A percentile compares a stretch with the other conserved stretches of the same genome.
Conservation (phyloP, 2,113 vertebrate genomes). For the Microcebus murinus region DNA sequence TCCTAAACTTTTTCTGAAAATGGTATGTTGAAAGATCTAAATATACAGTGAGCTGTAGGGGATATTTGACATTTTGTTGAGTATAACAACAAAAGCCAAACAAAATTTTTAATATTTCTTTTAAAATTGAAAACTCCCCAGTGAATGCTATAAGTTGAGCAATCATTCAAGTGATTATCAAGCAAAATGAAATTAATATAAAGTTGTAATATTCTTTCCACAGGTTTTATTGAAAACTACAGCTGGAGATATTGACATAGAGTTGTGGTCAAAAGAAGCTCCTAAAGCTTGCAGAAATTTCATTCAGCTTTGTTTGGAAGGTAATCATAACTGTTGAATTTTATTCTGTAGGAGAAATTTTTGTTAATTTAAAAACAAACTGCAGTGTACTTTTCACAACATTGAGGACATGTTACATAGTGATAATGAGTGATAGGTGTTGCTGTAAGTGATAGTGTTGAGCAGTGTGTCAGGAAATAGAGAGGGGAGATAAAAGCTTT, state of each 20-base stretch:
- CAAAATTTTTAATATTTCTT: constrained; percentile 51
- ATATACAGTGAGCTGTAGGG: neutral
- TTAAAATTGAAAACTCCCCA: constrained; percentile 39
- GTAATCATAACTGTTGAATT: constrained; percentile 82
- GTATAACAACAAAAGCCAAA: neutral
- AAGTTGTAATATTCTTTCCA: constrained; percentile 14
- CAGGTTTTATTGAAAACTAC: constrained; percentile 97
- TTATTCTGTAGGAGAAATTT: neutral
- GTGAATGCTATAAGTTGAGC: neutral
- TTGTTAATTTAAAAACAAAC: constrained; percentile 44
- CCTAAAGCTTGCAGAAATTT: constrained; percentile 98
- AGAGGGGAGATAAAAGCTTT: neutral
- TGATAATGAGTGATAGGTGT: neutral
- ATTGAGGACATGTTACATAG: neutral
- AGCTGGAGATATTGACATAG: constrained; percentile 97
- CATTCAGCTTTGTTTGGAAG: constrained; percentile 97
- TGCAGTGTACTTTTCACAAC: neutral
- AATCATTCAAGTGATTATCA: neutral
- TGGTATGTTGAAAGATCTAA: neutral
- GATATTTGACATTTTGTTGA: constrained; percentile 48
- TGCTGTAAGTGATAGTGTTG: neutral
- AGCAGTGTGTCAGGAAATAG: neutral
- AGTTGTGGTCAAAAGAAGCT: constrained; percentile 98
- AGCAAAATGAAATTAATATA: constrained; percentile 42
- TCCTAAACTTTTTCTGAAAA: constrained; percentile 48